These are phyloP conservation scores for Coregonus sp. DNA, from an alignment of 2,797 vertebrate genomes.

Conservation along the genomic window DNA sequence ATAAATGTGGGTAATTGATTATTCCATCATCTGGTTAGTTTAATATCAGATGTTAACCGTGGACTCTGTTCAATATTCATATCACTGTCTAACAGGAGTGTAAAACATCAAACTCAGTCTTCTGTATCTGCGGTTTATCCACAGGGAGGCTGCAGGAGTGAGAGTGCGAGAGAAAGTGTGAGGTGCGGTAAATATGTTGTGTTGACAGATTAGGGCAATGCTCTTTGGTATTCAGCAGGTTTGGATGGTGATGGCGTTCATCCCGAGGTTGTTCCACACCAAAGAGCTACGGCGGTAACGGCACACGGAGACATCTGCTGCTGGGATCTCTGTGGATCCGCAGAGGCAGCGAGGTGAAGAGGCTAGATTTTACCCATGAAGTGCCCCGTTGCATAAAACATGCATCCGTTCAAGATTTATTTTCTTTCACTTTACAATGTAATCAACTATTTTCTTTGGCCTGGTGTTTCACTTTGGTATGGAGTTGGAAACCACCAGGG, in stretches of 20 bases:
- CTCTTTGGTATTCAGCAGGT: too few species aligned
- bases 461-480: constrained; percentile 7
- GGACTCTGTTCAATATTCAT: not conserved
- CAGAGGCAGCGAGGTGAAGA: constrained; percentile 37
- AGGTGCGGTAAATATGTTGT: not conserved
- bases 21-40: not conserved
- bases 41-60: not conserved
- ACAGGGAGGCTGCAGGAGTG: not conserved
- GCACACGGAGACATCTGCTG: constrained; percentile 38
- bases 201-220: too few species aligned
- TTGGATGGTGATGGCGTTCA: too few species aligned
- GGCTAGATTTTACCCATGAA: constrained; percentile 10
- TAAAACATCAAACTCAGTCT: constrained; percentile 13
- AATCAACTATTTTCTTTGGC: not conserved
- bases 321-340: not conserved
- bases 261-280: too few species aligned
- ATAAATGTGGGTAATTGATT: constrained; percentile 42
- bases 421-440: constrained; percentile 22
- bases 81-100: not conserved
- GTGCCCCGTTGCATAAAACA: constrained; percentile 43
- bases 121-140: not conserved
- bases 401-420: too few species aligned
- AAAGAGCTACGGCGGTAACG: too few species aligned
- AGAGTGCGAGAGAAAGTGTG: not conserved
- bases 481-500: not conserved